phyloP scores from a whole-genome alignment of 2,888 invertebrate genomes.

The Argyresthia albistria region DNA sequence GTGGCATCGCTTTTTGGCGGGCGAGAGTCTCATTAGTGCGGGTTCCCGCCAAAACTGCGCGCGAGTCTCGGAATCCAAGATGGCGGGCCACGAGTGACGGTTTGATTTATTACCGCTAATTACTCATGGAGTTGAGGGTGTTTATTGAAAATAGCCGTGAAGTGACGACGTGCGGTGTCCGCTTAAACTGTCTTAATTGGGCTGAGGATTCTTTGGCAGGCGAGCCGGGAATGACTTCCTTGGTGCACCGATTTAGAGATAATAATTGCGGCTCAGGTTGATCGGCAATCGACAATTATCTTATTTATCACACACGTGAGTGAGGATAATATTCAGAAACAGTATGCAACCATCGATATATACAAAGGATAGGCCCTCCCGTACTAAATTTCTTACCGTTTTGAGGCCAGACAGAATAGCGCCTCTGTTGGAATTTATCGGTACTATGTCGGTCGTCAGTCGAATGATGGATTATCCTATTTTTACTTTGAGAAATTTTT shows the following conservation, averaged over 20 bases:
- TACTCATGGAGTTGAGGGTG: constrained; percentile 53
- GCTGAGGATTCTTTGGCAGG: constrained; percentile 11
- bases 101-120: constrained; percentile 66
- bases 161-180: constrained; percentile 52
- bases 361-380: no score
- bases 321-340: no score
- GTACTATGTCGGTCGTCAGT: no score
- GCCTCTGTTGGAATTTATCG: no score
- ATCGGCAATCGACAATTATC: no score
- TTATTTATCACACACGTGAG: no score
- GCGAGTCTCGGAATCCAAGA: constrained; percentile 25
- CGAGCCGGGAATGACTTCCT: constrained; percentile 16
- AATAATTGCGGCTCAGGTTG: no score
- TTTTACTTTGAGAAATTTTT: no score
- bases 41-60: constrained; percentile 19
- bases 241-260: not conserved
- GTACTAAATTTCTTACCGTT: no score
- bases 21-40: constrained; percentile 34
- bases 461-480: no score
- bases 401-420: no score
- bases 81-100: constrained; percentile 37
- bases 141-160: constrained; percentile 62
- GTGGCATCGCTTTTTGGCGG: constrained; percentile 31
- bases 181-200: constrained; percentile 22
- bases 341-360: no score